Base-by-base conservation (phyloP, 2,797 vertebrate genomes). In the Chrysocyon brachyurus region DNA sequence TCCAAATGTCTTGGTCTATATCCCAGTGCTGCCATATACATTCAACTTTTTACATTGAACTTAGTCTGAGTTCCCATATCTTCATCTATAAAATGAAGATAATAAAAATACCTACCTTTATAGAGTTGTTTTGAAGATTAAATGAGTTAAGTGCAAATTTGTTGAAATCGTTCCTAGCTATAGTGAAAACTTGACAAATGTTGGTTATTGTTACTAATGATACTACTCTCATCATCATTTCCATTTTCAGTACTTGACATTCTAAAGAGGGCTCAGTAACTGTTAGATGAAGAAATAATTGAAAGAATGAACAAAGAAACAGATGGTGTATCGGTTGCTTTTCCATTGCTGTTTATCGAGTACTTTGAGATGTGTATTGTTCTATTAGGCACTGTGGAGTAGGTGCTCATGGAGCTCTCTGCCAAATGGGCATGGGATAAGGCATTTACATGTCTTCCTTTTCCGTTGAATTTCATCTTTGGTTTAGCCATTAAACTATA, bases 91-190 rank as follows among this genome's bases (percentile, higher is more conserved):
- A 66, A 93, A 88, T 68, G n/a, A 94, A 33, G 64, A 61, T 73
- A 68, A 46, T 87, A 28, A 82, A 81, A 96, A 16, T 26, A n/a
- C 26, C 70, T 91, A 63, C 40, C 40, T 83, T 91, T 85, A 59
- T 68, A 64, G 82, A 26, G 12, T 87, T 96, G 15, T 87, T 92
- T 87, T 82, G 22, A 66, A 54, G 36, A 56, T 84, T 92, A 81
- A 68, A 72, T 85, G 52, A 89, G 36, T 91, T 92, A 73, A 95
- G 83, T 92, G 36, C 33, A 92, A 84, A 90, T 64, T 92, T 84
- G 15, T 64, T 94, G 73, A 89, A 93, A 87, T 73, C 83, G 83
- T 73, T 22, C 46, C n/a, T 90, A 49, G 9, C n/a, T 94, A 24
- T 82, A 63, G 22, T 54, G 77, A 84, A 14, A 89, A 82, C 56